phyloP scores from a whole-genome alignment of 2,888 invertebrate genomes.

The Noctua janthina region DNA sequence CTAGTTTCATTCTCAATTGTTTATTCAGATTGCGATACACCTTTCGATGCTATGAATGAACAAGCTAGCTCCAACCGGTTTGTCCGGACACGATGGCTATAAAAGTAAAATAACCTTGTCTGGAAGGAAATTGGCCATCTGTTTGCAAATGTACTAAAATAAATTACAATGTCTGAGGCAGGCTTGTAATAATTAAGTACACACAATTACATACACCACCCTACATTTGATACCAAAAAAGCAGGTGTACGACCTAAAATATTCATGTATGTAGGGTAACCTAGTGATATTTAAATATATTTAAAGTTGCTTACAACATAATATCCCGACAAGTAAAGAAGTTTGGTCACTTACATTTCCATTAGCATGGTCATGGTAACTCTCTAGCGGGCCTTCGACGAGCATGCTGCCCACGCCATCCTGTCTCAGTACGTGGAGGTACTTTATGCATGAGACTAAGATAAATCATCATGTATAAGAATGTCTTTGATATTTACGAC shows the following conservation, averaged over 20 bases:
- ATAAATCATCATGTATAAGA: conserved; percentile 29
- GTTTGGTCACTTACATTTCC: conserved; percentile 50
- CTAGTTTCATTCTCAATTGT: conserved; percentile 47
- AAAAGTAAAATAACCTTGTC: conserved; percentile 61
- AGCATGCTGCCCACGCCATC: conserved; percentile 62
- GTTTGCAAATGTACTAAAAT: conserved; percentile 46
- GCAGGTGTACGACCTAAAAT: conserved; percentile 14
- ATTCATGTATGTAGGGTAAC: conserved; percentile 31
- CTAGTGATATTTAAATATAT: conserved; percentile 32
- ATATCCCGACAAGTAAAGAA: conserved; percentile 33
- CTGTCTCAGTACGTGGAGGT: conserved; percentile 45
- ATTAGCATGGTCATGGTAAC: conserved; percentile 57
- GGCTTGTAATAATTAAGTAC: conserved; percentile 15
- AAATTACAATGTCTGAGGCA: conserved; percentile 19
- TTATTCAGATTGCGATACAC: conserved; percentile 52
- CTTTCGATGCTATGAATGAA: conserved; percentile 62
- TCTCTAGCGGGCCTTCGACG: conserved; percentile 40
- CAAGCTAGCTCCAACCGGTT: conserved; percentile 59
- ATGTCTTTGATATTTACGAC: conserved; percentile 3
- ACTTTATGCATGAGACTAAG: conserved; percentile 36
- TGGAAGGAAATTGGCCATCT: conserved; percentile 59
- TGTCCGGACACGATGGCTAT: conserved; percentile 61
- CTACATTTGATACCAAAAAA: conserved; percentile 3
- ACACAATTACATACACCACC: conserved; percentile 14
- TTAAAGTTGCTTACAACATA: conserved; percentile 33